These are phyloP conservation scores for Orthosia cruda DNA, from an alignment of 2,888 invertebrate species.

Conservation along the genomic window DNA sequence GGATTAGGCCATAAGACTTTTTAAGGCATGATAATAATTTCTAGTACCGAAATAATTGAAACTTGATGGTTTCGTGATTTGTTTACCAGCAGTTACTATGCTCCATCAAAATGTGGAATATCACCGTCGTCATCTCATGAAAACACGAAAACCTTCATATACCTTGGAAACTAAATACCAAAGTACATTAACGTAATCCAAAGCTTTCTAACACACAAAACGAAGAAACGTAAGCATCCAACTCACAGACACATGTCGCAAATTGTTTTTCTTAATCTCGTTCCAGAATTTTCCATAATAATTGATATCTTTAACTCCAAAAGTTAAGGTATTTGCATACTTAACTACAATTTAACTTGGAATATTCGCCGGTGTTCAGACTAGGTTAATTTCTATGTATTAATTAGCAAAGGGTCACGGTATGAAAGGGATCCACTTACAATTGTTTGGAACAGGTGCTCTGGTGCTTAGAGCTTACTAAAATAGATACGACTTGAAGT, in stretches of 20 bases:
- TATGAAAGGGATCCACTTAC: constrained; percentile 51
- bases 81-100: not conserved
- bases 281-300: constrained; percentile 73
- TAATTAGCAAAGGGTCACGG: constrained; percentile 68
- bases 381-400: constrained; percentile 63
- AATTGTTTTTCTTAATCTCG: constrained; percentile 41
- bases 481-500: constrained; percentile 36
- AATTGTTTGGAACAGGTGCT: constrained; percentile 55
- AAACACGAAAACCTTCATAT: not conserved
- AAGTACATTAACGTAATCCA: not conserved
- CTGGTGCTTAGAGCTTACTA: constrained; percentile 24
- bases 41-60: too few relatives aligned
- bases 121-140: not conserved
- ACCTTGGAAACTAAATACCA: constrained; percentile 3
- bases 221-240: constrained; percentile 1
- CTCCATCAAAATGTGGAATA: not conserved
- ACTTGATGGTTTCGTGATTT: too few relatives aligned
- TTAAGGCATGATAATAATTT: too few relatives aligned
- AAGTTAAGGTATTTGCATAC: constrained; percentile 78
- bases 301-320: constrained; percentile 71
- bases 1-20: too few relatives aligned
- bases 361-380: constrained; percentile 56
- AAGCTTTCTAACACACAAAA: not conserved
- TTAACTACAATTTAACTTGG: constrained; percentile 73
- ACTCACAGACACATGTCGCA: constrained; percentile 40